A percentile compares a stretch with the other conserved stretches of the same genome.
phyloP scores from a whole-genome alignment of 1,140 invertebrate species.

The Calephelis virginiensis region DNA sequence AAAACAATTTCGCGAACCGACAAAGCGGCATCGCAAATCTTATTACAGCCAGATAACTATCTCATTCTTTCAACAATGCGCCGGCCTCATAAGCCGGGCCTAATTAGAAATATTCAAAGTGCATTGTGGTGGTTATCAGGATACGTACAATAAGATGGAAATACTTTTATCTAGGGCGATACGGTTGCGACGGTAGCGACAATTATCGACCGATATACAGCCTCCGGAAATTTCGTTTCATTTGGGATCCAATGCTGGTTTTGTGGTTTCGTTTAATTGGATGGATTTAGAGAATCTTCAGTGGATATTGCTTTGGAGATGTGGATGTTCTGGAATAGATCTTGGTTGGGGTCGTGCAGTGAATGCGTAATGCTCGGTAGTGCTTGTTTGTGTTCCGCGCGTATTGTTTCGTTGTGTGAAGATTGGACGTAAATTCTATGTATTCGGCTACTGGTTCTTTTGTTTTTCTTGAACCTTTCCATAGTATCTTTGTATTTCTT shows the following conservation, averaged over 20 bases:
- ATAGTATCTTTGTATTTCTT: too few species aligned
- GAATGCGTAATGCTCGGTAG: conserved; percentile 74
- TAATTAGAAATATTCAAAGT: conserved; percentile 77
- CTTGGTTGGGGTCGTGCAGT: conserved; percentile 48
- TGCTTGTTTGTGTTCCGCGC: conserved; percentile 62
- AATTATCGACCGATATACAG: conserved; percentile 65
- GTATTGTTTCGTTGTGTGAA: conserved; percentile 62
- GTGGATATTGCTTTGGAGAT: conserved; percentile 23
- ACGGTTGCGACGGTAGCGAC: conserved; percentile 61
- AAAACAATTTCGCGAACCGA: conserved; percentile 63
- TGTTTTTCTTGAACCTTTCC: not conserved
- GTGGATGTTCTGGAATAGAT: conserved; percentile 6
- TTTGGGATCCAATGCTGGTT: conserved; percentile 22
- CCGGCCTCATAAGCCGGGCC: conserved; percentile 71
- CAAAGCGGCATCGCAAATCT: conserved; percentile 74
- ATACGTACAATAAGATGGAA: conserved; percentile 70
- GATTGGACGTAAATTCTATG: conserved; percentile 59
- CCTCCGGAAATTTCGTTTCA: conserved; percentile 20
- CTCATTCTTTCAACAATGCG: conserved; percentile 73
- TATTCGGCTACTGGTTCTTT: conserved; percentile 22
- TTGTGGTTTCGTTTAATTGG: not conserved
- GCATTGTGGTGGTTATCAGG: conserved; percentile 66
- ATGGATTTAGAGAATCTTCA: conserved; percentile 4
- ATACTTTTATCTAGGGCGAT: conserved; percentile 73
- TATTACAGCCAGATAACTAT: conserved; percentile 73